Percentiles rank a stretch among this genome's conserved stretches.
These are phyloP conservation scores for Taeniopygia guttata DNA, from an alignment of 2,797 vertebrate species.

Conservation along the genomic window DNA sequence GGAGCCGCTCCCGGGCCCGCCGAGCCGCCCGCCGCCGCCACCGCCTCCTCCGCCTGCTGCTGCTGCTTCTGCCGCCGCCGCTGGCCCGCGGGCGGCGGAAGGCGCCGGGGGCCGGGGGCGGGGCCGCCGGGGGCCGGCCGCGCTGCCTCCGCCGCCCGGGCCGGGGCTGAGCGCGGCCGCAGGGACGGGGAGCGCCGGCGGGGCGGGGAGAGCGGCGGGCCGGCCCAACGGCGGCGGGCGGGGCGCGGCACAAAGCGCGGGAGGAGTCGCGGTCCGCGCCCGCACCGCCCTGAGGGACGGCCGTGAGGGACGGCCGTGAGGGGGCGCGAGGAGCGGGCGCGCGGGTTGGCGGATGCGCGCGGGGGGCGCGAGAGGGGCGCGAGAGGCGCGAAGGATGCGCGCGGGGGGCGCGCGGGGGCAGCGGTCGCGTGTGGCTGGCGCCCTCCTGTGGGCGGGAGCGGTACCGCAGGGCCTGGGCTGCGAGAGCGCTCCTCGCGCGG, in stretches of 20 bases:
- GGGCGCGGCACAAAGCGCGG: neutral
- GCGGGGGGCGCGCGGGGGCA: neutral
- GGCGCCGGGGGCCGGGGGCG: neutral
- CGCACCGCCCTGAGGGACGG: neutral
- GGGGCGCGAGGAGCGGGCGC: neutral
- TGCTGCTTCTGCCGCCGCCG: neutral
- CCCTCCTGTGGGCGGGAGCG: neutral
- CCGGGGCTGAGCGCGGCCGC: neutral
- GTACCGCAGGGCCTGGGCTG: neutral
- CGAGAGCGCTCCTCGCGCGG: no score
- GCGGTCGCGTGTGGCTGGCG: neutral
- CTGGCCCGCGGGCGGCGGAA: neutral
- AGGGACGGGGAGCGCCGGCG: neutral
- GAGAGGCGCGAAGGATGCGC: neutral
- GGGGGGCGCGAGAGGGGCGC: no score
- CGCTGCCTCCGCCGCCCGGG: neutral
- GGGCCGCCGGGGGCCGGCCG: neutral
- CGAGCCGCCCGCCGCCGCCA: neutral
- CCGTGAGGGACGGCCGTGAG: no score
- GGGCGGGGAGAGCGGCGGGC: neutral
- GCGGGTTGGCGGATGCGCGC: no score
- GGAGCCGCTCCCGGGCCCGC: neutral
- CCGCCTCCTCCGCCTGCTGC: no score
- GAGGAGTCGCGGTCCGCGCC: neutral
- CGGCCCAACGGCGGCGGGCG: neutral